phyloP scores from a whole-genome alignment of 2,888 invertebrate species.

The Dryocosmus kuriphilus region DNA sequence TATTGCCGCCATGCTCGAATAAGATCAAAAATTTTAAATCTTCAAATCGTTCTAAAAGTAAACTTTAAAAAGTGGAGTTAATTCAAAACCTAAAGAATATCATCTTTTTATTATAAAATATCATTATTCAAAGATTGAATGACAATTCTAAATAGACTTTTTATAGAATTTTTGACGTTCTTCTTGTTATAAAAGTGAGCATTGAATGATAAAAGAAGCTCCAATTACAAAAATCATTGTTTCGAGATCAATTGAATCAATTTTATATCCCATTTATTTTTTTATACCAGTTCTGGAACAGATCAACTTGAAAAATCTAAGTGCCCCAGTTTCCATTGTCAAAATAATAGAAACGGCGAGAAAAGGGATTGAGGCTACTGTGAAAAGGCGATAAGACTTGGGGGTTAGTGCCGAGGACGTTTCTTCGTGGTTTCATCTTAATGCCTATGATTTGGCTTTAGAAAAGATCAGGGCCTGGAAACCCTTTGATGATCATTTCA shows the following conservation, averaged over 20 bases:
- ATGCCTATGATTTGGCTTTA: slow-evolving; percentile 49
- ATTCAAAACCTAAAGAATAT: background rate
- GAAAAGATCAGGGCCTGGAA: slow-evolving; percentile 56
- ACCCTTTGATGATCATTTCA: slow-evolving; percentile 43
- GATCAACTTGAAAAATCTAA: slow-evolving; percentile 2
- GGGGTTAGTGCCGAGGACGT: slow-evolving; percentile 9
- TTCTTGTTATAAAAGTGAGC: too few species aligned
- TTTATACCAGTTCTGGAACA: background rate
- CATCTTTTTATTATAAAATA: too few species aligned
- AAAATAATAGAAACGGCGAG: slow-evolving; percentile 9
- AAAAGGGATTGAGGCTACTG: slow-evolving; percentile 26
- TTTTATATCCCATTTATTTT: too few species aligned
- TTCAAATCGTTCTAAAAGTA: background rate
- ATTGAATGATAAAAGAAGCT: too few species aligned
- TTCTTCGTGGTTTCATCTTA: slow-evolving; percentile 25
- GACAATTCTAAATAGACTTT: too few species aligned
- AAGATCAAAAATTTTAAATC: background rate
- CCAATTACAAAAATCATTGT: too few species aligned
- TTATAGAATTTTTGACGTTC: too few species aligned
- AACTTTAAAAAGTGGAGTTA: background rate
- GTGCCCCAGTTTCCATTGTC: background rate
- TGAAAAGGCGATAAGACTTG: slow-evolving; percentile 14
- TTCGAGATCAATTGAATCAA: too few species aligned
- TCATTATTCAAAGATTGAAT: too few species aligned
- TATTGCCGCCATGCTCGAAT: too few species aligned